Percentiles rank a stretch among this genome's conserved stretches.
Evolutionary conservation across 2,797 vertebrate genomes (phyloP).

Genomic region (Lindbergichthys nudifrons): DNA sequence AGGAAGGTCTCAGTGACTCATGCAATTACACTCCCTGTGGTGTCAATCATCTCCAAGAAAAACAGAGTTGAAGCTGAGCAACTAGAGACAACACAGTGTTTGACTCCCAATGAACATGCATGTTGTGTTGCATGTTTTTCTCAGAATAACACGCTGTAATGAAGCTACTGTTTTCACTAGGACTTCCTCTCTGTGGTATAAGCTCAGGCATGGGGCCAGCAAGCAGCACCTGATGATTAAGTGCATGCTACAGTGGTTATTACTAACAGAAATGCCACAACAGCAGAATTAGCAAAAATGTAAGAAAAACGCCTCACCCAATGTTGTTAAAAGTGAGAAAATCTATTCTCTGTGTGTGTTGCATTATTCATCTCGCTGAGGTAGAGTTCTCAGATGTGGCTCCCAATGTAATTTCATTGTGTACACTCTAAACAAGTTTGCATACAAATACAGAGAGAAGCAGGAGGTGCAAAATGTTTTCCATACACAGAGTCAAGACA

Average conservation of each 20-base stretch:
- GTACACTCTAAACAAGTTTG: conserved; percentile 54
- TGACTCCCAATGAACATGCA: background rate
- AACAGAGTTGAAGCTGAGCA: conserved; percentile 3
- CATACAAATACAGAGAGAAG: conserved; percentile 33
- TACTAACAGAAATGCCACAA: conserved; percentile 53
- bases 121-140: conserved; percentile 28
- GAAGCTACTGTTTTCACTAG: conserved; percentile 30
- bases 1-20: conserved; percentile 68
- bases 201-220: conserved; percentile 4
- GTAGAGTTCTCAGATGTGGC: conserved; percentile 34
- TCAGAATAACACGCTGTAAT: conserved; percentile 22
- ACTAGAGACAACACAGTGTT: background rate
- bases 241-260: conserved; percentile 30
- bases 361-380: conserved; percentile 67
- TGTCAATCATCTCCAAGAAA: conserved; percentile 68
- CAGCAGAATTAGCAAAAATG: conserved; percentile 71
- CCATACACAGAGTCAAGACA: conserved; percentile 20
- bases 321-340: conserved; percentile 45
- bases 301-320: conserved; percentile 42
- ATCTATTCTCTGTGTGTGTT: conserved; percentile 38
- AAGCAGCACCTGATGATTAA: conserved; percentile 56
- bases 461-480: conserved; percentile 15
- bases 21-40: conserved; percentile 59
- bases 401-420: conserved; percentile 55
- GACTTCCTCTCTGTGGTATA: conserved; percentile 22